Evolutionary conservation across 2,888 invertebrate species (phyloP), one percentile per base, ranked within the genome.

Genomic region (Eupithecia vulgata): DNA sequence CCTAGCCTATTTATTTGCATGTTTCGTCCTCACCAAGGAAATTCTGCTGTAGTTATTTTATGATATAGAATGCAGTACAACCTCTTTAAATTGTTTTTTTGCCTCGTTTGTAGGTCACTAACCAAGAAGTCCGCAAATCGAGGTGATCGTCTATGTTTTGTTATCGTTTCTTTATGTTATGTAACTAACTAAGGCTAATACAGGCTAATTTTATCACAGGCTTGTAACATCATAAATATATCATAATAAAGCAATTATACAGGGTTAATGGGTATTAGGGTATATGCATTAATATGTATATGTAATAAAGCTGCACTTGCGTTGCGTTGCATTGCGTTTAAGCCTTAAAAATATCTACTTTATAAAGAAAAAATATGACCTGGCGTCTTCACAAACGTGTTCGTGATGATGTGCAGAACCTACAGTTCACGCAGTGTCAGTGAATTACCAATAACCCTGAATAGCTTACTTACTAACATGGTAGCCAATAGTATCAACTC

Each of bases 21-120:
- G 30, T 62, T 10, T n/a, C 12, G 30, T n/a, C 40, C 25, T 37
- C 52, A 65, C 52, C 35, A 52, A 21, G 42, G 59, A 42, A 61
- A 68, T 61, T n/a, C 30, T n/a, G 59, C 37, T 21, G 17, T 48
- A 64, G 37, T 17, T 62, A 62, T 59, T 15, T 15, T 59, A 15
- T 59, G 2, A 15, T 30, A 59, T 5, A 6, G 25, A 15, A 61
- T 10, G 13, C 25, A 5, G 12, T 35, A 37, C 37, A 37, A 21
- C 35, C 37, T 78, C 61, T 81, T 80, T 82, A 72, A 74, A 77
- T 40, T 68, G 57, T 61, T 68, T 68, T 84, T 87, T 88, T 81
- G 82, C 69, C 82, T 82, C 81, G 81, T 88, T n/a, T 88, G 87
- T 89, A 90, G 90, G 89, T 89, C 88, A 88, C 88, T 90, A 89